Percentiles rank a stretch among this genome's conserved stretches.
Evolutionary conservation across 2,113 vertebrate genomes (phyloP).

Genomic region (Amphiprion ocellaris): DNA sequence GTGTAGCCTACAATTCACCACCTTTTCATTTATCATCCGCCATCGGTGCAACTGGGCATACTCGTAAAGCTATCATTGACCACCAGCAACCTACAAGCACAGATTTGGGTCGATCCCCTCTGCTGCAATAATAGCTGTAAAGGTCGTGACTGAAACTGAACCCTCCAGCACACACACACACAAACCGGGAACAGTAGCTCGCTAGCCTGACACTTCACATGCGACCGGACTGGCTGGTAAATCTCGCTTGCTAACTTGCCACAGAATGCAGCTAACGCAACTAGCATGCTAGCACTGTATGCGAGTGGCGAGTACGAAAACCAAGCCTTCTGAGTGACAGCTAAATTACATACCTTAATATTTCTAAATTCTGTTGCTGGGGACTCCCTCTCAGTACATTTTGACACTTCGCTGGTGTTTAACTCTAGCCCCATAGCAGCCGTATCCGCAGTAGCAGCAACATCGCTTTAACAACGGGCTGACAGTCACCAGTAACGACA

Average conservation of each 20-base stretch:
- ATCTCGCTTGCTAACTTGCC: conserved; percentile 56
- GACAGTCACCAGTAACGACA: conserved; percentile 47
- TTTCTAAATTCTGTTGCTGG: not conserved
- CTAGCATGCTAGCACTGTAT: conserved; percentile 56
- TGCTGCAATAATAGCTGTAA: not conserved
- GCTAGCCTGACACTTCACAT: conserved; percentile 27
- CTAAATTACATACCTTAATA: conserved; percentile 57
- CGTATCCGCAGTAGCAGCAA: conserved; percentile 29
- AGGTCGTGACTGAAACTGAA: conserved; percentile 56
- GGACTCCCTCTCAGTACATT: conserved; percentile 38
- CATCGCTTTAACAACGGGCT: conserved; percentile 64
- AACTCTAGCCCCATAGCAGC: conserved; percentile 6
- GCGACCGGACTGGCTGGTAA: conserved; percentile 13
- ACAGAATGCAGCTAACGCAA: conserved; percentile 47
- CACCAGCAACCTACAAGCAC: not conserved
- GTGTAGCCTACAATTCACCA: not conserved
- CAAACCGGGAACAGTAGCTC: not conserved
- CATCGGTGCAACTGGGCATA: not conserved
- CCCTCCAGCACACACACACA: not conserved
- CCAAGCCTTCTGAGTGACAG: not conserved
- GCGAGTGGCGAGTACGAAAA: conserved; percentile 4
- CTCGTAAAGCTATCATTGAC: not conserved
- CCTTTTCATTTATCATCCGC: conserved; percentile 18
- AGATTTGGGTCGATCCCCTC: not conserved
- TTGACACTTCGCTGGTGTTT: not conserved